Percentiles rank a stretch among this genome's conserved stretches.
phyloP scores from a whole-genome alignment of 2,113 vertebrate genomes.

The Pantherophis guttatus region DNA sequence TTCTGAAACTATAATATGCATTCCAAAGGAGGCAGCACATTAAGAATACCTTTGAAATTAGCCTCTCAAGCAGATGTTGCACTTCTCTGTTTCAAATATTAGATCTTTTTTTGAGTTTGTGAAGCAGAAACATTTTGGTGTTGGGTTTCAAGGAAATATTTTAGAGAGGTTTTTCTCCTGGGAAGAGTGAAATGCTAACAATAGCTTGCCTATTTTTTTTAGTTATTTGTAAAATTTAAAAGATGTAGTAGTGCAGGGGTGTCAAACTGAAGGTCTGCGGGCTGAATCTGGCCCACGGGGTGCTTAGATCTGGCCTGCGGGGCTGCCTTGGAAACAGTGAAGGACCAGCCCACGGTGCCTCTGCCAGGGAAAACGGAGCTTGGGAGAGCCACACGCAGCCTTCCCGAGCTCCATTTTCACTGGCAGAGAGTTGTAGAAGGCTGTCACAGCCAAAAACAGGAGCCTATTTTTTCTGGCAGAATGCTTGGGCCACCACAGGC shows the following conservation, averaged over 20 bases:
- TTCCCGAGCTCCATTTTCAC: no score
- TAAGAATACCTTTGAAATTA: background rate
- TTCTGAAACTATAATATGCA: background rate
- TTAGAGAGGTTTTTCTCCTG: background rate
- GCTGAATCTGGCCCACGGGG: no score
- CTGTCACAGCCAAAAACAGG: no score
- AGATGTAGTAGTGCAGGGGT: background rate
- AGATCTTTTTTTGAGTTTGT: background rate
- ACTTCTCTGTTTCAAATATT: background rate
- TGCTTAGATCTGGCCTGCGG: no score
- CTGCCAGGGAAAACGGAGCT: no score
- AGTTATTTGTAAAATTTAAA: background rate
- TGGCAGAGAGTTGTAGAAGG: no score
- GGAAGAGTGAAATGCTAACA: background rate
- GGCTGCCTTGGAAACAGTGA: no score
- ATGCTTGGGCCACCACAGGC: no score
- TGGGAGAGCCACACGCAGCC: no score
- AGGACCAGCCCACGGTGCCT: no score
- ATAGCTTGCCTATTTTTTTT: background rate
- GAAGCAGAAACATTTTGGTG: background rate
- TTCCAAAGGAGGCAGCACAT: background rate
- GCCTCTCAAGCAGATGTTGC: background rate
- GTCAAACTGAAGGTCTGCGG: no score
- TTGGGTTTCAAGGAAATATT: background rate
- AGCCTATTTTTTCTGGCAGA: no score